Percentiles rank a stretch among this genome's conserved stretches.
Evolutionary conservation across 2,797 vertebrate species (phyloP).

Genomic region (Tangara arthus): DNA sequence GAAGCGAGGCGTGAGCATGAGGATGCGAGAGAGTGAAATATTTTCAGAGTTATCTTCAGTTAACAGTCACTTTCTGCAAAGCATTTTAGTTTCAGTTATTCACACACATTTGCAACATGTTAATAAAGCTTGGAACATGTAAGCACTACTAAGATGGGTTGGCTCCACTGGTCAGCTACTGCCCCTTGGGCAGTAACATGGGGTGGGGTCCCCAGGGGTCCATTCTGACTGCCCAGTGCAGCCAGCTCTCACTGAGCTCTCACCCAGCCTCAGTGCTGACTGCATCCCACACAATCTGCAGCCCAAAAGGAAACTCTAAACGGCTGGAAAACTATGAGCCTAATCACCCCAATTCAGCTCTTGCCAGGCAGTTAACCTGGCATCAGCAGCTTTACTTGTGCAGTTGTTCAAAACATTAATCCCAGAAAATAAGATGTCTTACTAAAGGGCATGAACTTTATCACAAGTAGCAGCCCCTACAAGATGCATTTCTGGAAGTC

Average conservation of each 20-base stretch:
- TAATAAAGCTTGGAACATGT: neutral
- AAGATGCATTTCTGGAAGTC: neutral
- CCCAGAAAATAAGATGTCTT: neutral
- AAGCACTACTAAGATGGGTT: neutral
- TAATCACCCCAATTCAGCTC: neutral
- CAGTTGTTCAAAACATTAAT: neutral
- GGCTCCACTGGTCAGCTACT: neutral
- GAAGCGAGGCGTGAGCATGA: constrained; percentile 71
- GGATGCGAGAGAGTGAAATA: constrained; percentile 78
- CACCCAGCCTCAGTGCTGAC: neutral
- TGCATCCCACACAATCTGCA: neutral
- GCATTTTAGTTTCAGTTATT: constrained; percentile 30
- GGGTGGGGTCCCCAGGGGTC: neutral
- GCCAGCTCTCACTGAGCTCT: neutral
- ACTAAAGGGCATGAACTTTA: neutral
- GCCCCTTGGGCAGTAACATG: fast-evolving
- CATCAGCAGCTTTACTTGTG: neutral
- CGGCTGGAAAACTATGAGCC: neutral
- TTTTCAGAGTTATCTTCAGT: constrained; percentile 72
- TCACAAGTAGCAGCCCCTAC: neutral
- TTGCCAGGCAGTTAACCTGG: neutral
- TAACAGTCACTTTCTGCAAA: constrained; percentile 7
- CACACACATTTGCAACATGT: neutral
- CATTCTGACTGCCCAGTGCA: neutral
- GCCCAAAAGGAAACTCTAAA: neutral